Percentiles rank a stretch among this genome's conserved stretches.
phyloP scores from a whole-genome alignment of 2,113 vertebrate species.

The Engystomops pustulosus region DNA sequence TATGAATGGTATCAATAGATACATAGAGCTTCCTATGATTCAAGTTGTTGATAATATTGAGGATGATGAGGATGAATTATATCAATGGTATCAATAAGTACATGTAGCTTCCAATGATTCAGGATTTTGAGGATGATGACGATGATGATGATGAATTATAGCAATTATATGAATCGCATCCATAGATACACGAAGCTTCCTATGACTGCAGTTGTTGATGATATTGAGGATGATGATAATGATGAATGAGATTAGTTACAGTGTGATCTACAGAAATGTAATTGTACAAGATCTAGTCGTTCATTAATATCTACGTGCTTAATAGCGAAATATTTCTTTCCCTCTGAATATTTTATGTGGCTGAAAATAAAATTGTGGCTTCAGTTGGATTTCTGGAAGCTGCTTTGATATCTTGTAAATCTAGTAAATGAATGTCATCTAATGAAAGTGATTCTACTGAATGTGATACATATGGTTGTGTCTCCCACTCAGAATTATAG shows the following conservation, averaged over 20 bases:
- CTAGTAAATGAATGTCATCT: neutral
- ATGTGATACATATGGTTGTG: neutral
- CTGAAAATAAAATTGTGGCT: slow-evolving; percentile 2
- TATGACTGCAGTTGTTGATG: neutral
- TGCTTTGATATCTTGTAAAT: neutral
- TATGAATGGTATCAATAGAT: too few relatives aligned
- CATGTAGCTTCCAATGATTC: too few relatives aligned
- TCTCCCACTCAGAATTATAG: slow-evolving; percentile 13
- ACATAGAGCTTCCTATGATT: too few relatives aligned
- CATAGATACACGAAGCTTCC: too few relatives aligned
- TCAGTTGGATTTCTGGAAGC: neutral
- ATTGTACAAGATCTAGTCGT: neutral
- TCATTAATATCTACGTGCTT: neutral
- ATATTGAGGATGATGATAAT: neutral
- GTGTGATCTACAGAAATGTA: neutral
- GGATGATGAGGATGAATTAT: too few relatives aligned
- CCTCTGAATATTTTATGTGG: neutral
- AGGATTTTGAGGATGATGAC: too few relatives aligned
- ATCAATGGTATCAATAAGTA: too few relatives aligned
- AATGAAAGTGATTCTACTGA: neutral
- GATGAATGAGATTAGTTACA: neutral
- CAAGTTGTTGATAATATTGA: too few relatives aligned
- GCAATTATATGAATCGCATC: too few relatives aligned
- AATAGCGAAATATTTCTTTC: slow-evolving; percentile 8
- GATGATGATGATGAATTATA: too few relatives aligned